Conservation (phyloP, 2,113 vertebrate genomes). For the Halcyon malimbica region DNA sequence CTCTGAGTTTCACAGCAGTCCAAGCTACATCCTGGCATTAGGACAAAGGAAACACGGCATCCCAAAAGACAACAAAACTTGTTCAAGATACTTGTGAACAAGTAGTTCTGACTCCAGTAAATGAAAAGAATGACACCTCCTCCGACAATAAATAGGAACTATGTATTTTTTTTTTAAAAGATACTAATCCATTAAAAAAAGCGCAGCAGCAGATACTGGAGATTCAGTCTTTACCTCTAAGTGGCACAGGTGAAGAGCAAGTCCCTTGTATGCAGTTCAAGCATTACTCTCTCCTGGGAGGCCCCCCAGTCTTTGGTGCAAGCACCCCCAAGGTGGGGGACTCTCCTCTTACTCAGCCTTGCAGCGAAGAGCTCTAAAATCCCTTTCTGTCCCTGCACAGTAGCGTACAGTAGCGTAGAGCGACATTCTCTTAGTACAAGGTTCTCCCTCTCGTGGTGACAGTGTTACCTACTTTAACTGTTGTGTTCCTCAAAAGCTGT, state of each 20-base stretch:
- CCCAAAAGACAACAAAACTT: neutral
- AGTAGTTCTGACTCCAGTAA: neutral
- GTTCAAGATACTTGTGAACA: neutral
- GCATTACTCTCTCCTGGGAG: constrained; percentile 10
- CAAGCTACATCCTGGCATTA: neutral
- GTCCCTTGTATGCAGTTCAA: constrained; percentile 41
- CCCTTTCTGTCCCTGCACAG: constrained; percentile 44
- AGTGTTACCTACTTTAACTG: constrained; percentile 42
- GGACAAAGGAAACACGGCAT: neutral
- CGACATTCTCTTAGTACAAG: constrained; percentile 31
- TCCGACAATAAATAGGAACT: constrained; percentile 5
- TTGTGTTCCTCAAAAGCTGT: constrained; percentile 22
- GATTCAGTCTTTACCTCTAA: constrained; percentile 27
- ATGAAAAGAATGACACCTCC: neutral
- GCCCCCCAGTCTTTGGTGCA: constrained; percentile 50
- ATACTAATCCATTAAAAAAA: neutral
- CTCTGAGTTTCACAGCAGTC: neutral
- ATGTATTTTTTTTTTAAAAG: neutral
- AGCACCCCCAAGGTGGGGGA: neutral
- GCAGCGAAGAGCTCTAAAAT: constrained; percentile 45
- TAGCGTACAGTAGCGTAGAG: neutral
- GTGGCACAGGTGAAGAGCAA: constrained; percentile 18
- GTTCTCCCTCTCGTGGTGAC: constrained; percentile 42
- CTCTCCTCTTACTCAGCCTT: constrained; percentile 32
- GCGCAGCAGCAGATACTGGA: constrained; percentile 12